A percentile compares a stretch with the other conserved stretches of the same genome.
phyloP scores from a whole-genome alignment of 1,140 invertebrate genomes.

The Magallana ariakensis region DNA sequence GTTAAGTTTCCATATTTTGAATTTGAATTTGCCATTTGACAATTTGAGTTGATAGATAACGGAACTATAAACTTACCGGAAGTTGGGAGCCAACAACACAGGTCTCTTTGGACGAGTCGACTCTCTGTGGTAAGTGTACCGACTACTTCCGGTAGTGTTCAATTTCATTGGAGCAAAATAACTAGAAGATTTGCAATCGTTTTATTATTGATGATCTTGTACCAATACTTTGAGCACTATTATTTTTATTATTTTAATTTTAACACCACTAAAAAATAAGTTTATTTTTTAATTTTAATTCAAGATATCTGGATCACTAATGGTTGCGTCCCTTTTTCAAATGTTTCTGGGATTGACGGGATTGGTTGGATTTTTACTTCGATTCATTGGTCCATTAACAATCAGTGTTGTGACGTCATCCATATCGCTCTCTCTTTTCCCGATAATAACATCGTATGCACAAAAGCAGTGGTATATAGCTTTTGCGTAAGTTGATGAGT shows the following conservation, averaged over 20 bases:
- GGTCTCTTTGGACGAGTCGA: background rate
- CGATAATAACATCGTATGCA: conserved; percentile 87
- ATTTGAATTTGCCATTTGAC: no score
- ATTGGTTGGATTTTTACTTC: conserved; percentile 86
- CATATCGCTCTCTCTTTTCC: conserved; percentile 89
- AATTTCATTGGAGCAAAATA: background rate
- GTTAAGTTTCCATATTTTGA: background rate
- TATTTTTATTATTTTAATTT: background rate
- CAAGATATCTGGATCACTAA: conserved; percentile 70
- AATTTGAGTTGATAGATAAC: background rate
- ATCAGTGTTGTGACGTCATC: conserved; percentile 90
- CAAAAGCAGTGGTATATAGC: conserved; percentile 91
- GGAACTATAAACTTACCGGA: background rate
- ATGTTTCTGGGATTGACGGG: conserved; percentile 81
- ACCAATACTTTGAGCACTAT: background rate
- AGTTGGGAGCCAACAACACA: conserved; percentile 2
- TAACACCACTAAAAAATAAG: background rate
- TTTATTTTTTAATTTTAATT: background rate
- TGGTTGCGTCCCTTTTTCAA: conserved; percentile 73
- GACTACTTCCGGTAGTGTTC: background rate
- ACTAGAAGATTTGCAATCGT: background rate
- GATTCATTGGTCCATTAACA: conserved; percentile 89
- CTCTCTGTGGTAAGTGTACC: background rate
- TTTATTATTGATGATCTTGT: background rate
- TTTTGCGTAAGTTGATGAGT: conserved; percentile 82